Base-by-base conservation (phyloP, 2,888 invertebrate genomes). In the Drosophila borborema region DNA sequence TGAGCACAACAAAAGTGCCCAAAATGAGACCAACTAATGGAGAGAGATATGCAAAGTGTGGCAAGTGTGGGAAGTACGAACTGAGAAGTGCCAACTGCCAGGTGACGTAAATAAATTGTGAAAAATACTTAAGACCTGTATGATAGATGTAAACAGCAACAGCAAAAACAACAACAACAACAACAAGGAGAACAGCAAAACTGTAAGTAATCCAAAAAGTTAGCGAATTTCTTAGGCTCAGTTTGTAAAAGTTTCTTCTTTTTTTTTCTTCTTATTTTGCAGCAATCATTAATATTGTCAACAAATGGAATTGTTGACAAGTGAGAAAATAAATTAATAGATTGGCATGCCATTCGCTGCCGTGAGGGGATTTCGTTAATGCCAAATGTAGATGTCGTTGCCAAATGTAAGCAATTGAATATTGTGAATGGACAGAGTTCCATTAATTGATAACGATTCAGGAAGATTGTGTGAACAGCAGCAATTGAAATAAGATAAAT, bases 61-160 rank as follows among this genome's bases (percentile, higher is more conserved):
- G 76, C 75, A 68, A 63, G 74, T 23, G 23, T 23, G 23, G 23
- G 3, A 23, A 23, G 23, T 23, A 23, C 23, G 23, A 23, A 23
- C 23, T 23, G 65, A 67, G 79, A 82, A 79, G 78, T 81, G 78
- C 69, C 88, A 72, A 87, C 72, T 78, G 84, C 71, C 88, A 74
- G 84, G 75, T 89, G 84, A 85, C 84, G 77, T 86, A 65, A 80
- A 85, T 83, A 85, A 89, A 85, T 85, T 89, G 90, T 77, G 61
- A 28, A 63, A 78, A 89, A 89, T 86, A 89, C 77, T 71, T 71
- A 73, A 69, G 65, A 71, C 76, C 84, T 80, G 65, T 77, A 80
- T 85, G 89, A 90, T 85, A 83, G 87, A 90, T 85, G 89, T 77
- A 64, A 60, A 51, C 51, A 51, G 3, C 60, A 62, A 14, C 51